phyloP scores from a whole-genome alignment of 2,797 vertebrate species.

The Atherinosoma microstoma region DNA sequence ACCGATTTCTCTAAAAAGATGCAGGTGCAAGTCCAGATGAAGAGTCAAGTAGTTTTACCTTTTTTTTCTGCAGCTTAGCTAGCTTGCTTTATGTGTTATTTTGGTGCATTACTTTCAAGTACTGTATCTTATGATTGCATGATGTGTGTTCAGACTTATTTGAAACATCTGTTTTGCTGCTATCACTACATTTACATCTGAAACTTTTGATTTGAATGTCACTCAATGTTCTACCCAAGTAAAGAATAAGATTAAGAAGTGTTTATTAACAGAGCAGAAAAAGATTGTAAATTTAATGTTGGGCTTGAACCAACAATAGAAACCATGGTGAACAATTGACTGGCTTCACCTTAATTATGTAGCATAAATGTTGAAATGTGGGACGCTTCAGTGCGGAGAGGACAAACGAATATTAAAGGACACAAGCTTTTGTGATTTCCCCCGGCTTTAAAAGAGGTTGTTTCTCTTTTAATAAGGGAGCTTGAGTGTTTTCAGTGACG shows the following conservation, averaged over 20 bases:
- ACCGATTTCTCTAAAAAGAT: conserved; percentile 66
- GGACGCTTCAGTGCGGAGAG: conserved; percentile 45
- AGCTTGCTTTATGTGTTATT: conserved; percentile 17
- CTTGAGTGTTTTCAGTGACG: conserved; percentile 28
- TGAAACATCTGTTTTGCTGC: conserved; percentile 12
- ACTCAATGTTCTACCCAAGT: neutral
- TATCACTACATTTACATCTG: conserved; percentile 37
- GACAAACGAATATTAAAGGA: conserved; percentile 52
- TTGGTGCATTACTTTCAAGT: conserved; percentile 19
- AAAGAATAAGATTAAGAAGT: neutral
- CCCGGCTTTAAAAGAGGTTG: conserved; percentile 26
- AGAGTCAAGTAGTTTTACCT: conserved; percentile 46
- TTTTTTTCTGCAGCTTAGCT: conserved; percentile 11
- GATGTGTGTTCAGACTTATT: neutral
- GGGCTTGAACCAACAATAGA: conserved; percentile 33
- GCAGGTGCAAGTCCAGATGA: conserved; percentile 74
- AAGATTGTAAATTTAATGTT: conserved; percentile 44
- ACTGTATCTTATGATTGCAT: conserved; percentile 8
- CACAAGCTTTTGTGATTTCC: conserved; percentile 53
- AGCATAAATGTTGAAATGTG: conserved; percentile 60
- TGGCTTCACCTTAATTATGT: conserved; percentile 37
- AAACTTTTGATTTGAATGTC: conserved; percentile 42
- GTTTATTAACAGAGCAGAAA: conserved; percentile 3
- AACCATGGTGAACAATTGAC: conserved; percentile 12
- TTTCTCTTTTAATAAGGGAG: conserved; percentile 24